These are phyloP conservation scores for Laodelphax striatellus DNA, from an alignment of 1,140 invertebrate genomes.

Conservation along the genomic window DNA sequence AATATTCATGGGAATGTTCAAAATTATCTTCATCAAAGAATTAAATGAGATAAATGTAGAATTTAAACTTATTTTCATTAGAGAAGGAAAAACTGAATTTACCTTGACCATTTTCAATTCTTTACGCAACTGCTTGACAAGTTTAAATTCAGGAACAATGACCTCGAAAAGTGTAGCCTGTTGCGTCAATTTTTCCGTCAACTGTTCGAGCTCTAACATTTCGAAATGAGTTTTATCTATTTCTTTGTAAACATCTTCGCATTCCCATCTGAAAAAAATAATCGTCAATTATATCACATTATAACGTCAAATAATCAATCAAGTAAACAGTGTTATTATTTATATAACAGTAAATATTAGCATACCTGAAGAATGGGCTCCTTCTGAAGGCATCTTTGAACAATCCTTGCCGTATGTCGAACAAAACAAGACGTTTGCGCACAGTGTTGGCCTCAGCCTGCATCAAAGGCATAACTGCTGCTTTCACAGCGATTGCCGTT, in stretches of 20 bases:
- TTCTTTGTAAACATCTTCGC: slow-evolving; percentile 56
- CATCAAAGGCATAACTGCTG: slow-evolving; percentile 67
- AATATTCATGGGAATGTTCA: no score
- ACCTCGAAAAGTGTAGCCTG: slow-evolving; percentile 79
- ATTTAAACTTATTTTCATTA: no score
- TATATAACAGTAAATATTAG: no score
- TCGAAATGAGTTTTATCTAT: slow-evolving; percentile 63
- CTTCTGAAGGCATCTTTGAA: slow-evolving; percentile 60
- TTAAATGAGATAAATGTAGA: no score
- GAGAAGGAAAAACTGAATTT: not conserved
- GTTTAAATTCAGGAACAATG: slow-evolving; percentile 65
- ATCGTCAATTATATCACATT: no score
- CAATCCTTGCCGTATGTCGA: slow-evolving; percentile 64
- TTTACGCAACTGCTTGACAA: slow-evolving; percentile 56
- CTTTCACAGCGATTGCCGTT: slow-evolving; percentile 67
- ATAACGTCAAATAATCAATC: no score
- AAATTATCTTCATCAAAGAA: no score
- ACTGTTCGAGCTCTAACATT: slow-evolving; percentile 52
- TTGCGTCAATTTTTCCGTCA: slow-evolving; percentile 52
- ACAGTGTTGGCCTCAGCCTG: slow-evolving; percentile 53
- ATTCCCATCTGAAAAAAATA: slow-evolving; percentile 38
- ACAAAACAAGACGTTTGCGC: slow-evolving; percentile 54
- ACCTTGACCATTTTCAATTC: slow-evolving; percentile 69
- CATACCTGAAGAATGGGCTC: slow-evolving; percentile 51
- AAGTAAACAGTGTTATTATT: no score